Conservation (phyloP, 2,113 vertebrate species). For the Syrrhaptes paradoxus region DNA sequence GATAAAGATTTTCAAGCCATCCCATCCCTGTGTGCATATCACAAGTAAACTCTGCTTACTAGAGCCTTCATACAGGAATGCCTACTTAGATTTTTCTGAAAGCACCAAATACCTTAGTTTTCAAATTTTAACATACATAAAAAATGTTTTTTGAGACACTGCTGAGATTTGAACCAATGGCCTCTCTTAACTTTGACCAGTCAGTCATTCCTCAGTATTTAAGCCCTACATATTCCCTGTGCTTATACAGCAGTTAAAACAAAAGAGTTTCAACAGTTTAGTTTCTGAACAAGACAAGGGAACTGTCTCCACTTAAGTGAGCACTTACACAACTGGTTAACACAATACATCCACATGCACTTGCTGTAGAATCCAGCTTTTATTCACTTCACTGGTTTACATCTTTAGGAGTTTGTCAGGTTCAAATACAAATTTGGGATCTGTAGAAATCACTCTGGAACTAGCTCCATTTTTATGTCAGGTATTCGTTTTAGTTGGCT, state of each 20-base stretch:
- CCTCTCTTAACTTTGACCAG: not conserved
- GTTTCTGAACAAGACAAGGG: not conserved
- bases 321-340: not conserved
- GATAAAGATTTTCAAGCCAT: not conserved
- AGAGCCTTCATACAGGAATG: not conserved
- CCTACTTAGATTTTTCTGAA: not conserved
- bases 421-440: not conserved
- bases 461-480: slow-evolving; percentile 10
- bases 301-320: not conserved
- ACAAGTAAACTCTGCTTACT: not conserved
- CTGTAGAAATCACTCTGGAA: not conserved
- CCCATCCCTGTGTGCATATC: not conserved
- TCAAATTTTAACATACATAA: not conserved
- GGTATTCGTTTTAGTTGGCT: slow-evolving; percentile 62
- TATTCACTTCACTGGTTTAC: not conserved
- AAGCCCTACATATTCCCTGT: not conserved
- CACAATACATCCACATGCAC: not conserved
- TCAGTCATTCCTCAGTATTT: not conserved
- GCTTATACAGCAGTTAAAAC: not conserved
- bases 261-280: not conserved
- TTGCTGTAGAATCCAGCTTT: not conserved
- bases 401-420: not conserved
- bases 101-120: not conserved
- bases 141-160: not conserved
- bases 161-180: not conserved